Evolutionary conservation across 1,140 invertebrate genomes (phyloP).

Genomic region (Dinoponera quadriceps): DNA sequence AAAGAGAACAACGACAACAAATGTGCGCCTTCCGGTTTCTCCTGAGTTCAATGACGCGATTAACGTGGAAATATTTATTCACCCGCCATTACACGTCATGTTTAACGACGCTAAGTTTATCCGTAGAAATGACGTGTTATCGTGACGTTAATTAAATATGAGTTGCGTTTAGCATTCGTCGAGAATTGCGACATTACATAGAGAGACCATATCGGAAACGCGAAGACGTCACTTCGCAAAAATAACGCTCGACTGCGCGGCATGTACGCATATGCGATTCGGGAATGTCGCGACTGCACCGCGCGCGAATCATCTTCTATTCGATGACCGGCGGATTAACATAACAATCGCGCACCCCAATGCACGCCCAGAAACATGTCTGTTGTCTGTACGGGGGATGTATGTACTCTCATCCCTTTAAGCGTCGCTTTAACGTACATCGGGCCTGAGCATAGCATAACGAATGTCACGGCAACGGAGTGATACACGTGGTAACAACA

Average conservation of each 20-base stretch:
- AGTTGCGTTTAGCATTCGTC: too few relatives aligned
- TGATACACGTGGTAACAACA: constrained; percentile 4
- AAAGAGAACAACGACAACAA: too few relatives aligned
- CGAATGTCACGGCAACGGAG: not conserved
- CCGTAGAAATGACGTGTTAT: too few relatives aligned
- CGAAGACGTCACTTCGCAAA: too few relatives aligned
- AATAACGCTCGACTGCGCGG: not conserved
- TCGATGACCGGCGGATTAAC: not conserved
- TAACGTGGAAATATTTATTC: too few relatives aligned
- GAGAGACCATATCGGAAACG: too few relatives aligned
- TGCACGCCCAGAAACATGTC: not conserved
- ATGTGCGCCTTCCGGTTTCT: too few relatives aligned
- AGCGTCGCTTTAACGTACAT: not conserved
- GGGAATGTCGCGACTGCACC: not conserved
- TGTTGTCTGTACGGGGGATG: not conserved
- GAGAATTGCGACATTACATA: too few relatives aligned
- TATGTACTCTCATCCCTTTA: not conserved
- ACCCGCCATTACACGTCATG: too few relatives aligned
- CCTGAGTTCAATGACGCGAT: too few relatives aligned
- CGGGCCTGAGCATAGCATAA: not conserved
- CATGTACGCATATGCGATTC: not conserved
- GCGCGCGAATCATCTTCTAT: not conserved
- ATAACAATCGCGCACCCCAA: not conserved
- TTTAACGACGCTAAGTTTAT: too few relatives aligned
- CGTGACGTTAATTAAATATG: too few relatives aligned